Conservation (phyloP, 2,888 invertebrate genomes). For the Onchidella celtica region DNA sequence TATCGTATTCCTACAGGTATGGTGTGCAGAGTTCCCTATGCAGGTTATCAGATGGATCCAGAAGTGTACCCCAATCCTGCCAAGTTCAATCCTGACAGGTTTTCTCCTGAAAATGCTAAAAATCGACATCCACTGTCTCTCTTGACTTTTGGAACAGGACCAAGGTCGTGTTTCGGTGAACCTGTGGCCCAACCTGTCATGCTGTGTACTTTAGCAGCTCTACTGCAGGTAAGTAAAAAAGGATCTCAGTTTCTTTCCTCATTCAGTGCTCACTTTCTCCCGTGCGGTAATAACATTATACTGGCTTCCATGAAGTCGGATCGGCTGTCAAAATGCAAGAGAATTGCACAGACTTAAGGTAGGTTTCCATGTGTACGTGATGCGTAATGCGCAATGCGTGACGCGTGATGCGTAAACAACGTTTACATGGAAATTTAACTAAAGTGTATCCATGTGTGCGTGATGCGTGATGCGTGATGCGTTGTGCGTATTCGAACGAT, state of each 20-base stretch:
- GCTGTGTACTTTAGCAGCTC: background rate
- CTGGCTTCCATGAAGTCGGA: background rate
- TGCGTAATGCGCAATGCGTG: too few species aligned
- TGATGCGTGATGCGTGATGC: too few species aligned
- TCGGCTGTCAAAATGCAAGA: too few species aligned
- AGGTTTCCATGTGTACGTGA: too few species aligned
- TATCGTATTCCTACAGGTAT: background rate
- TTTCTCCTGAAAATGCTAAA: background rate
- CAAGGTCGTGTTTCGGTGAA: slow-evolving; percentile 11
- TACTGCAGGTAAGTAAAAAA: slow-evolving; percentile 1
- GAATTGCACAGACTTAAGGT: too few species aligned
- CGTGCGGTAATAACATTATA: background rate
- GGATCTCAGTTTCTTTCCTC: background rate
- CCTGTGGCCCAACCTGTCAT: slow-evolving; percentile 4
- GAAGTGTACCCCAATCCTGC: slow-evolving; percentile 7
- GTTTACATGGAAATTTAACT: too few species aligned
- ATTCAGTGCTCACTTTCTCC: background rate
- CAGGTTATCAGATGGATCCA: slow-evolving; percentile 14
- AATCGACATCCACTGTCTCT: background rate
- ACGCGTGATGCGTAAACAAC: too few species aligned
- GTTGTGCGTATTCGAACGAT: too few species aligned
- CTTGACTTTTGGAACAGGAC: slow-evolving; percentile 20
- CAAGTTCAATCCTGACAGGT: slow-evolving; percentile 6
- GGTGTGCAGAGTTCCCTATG: background rate
- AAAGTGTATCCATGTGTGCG: too few species aligned